A percentile compares a stretch with the other conserved stretches of the same genome.
These are phyloP conservation scores for Cebidichthys violaceus DNA, from an alignment of 2,113 vertebrate species.

Conservation along the genomic window DNA sequence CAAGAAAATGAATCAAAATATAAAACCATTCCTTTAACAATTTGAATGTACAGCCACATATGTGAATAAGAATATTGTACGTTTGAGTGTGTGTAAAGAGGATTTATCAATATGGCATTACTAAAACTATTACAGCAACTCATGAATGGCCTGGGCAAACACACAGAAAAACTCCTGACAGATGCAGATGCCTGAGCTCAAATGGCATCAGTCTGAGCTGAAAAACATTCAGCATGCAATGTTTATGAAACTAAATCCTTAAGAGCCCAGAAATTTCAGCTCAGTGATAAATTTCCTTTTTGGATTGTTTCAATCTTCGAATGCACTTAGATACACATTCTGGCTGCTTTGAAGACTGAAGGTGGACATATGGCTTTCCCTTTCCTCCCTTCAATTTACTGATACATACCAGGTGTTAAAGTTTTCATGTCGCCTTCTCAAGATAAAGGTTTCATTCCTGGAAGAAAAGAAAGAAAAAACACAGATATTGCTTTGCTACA, in stretches of 20 bases:
- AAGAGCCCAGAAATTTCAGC: constrained; percentile 69
- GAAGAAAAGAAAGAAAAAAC: constrained; percentile 16
- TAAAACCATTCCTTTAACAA: constrained; percentile 19
- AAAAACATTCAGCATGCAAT: constrained; percentile 73
- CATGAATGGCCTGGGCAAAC: constrained; percentile 41
- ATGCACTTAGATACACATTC: constrained; percentile 74
- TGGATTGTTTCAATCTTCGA: constrained; percentile 73
- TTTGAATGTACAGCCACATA: constrained; percentile 16
- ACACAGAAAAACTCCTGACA: constrained; percentile 53
- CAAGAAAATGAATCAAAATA: background rate
- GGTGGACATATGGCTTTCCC: constrained; percentile 76
- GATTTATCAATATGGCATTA: constrained; percentile 31
- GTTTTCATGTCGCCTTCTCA: constrained; percentile 61
- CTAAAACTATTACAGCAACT: constrained; percentile 33
- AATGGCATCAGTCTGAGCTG: constrained; percentile 64
- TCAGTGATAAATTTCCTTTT: constrained; percentile 78
- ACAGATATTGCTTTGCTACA: constrained; percentile 10
- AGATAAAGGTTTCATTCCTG: constrained; percentile 63
- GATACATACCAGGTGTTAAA: constrained; percentile 81
- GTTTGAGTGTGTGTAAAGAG: constrained; percentile 34
- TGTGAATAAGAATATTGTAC: constrained; percentile 29
- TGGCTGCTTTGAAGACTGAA: constrained; percentile 75
- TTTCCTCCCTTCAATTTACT: constrained; percentile 75
- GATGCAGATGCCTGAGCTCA: constrained; percentile 68
- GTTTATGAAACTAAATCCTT: constrained; percentile 79